Evolutionary conservation across 2,797 vertebrate species (phyloP), one percentile per base, ranked within the genome.

Genomic region (Darevskia nairensis): DNA sequence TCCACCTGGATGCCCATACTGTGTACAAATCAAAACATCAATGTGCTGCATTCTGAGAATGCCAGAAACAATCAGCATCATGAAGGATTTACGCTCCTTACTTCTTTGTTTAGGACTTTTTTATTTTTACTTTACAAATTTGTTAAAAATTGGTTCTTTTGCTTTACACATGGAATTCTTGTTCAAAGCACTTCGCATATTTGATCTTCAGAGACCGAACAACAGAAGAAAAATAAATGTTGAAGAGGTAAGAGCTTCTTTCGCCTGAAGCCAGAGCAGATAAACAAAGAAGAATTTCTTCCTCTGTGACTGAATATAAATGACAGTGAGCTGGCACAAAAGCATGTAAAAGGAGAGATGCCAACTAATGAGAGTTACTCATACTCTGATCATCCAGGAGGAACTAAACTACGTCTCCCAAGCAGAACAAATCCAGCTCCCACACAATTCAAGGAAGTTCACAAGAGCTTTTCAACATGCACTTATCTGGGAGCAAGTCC

Each of bases 21-120:
- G 50, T 86, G 5, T 1, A 0, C 74, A 93, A 90, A 90, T 44
- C 69, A 92, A 64, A 94, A 88, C 17, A 89, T 74, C 85, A 80
- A 11, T 61, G 74, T 61, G 74, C 39, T 64, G 64, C 46, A 35
- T 88, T 55, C 88, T 82, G 39, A 82, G 85, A 0, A 41, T 23
- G 29, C n/a, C 35, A 69, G n/a, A 64, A 83, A n/a, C 61, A 64
- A 82, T 85, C 27, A 72, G 80, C 55, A 75, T 66, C 46, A 78
- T 15, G n/a, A 75, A 3, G 50, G 39, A 72, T 46, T 55, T 41
- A 80, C 27, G 2, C 29, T 39, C 66, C 13, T 27, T 29, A 46
- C 39, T n/a, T 44, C 55, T 55, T 59, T 80, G 9, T 80, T 39
- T 17, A 3, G 61, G 23, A 50, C 46, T 29, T 39, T 55, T 44